Conservation (phyloP, 2,888 invertebrate species). For the Azorinus chamasolen region DNA sequence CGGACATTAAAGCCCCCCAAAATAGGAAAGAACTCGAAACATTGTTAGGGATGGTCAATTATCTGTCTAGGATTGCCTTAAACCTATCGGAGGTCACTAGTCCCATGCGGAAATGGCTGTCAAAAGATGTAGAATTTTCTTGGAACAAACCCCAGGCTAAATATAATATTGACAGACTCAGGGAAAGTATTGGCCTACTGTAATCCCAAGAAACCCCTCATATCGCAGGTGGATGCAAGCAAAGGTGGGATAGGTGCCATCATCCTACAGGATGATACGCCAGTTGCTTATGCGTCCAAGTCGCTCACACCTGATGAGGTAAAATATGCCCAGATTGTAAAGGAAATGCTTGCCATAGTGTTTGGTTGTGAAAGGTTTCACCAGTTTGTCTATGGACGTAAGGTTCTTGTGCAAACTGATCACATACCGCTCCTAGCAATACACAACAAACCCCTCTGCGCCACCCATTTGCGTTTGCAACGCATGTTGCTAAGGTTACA, state of each 20-base stretch:
- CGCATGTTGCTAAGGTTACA: conserved; percentile 40
- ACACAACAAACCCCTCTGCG: conserved; percentile 30
- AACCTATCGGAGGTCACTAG: conserved; percentile 40
- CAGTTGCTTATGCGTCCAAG: conserved; percentile 43
- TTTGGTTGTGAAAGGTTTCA: conserved; percentile 56
- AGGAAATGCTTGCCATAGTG: conserved; percentile 48
- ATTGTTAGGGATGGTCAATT: conserved; percentile 46
- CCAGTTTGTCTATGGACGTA: conserved; percentile 47
- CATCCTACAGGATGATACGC: conserved; percentile 34
- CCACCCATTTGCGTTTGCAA: conserved; percentile 40
- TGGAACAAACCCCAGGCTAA: conserved; percentile 49
- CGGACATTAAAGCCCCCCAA: conserved; percentile 27
- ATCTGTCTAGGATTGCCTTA: conserved; percentile 38
- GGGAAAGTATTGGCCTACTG: conserved; percentile 39
- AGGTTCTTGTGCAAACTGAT: conserved; percentile 53
- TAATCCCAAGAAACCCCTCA: conserved; percentile 25
- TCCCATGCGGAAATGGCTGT: conserved; percentile 35
- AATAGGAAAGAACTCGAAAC: conserved; percentile 46
- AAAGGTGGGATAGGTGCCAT: conserved; percentile 26
- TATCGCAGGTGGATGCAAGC: conserved; percentile 24
- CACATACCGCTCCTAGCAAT: conserved; percentile 45
- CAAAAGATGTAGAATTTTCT: conserved; percentile 42
- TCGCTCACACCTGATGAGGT: conserved; percentile 20
- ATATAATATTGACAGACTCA: conserved; percentile 50
- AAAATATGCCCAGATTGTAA: conserved; percentile 64